Evolutionary conservation across 2,888 invertebrate species (phyloP), one percentile per base, ranked within the genome.

Genomic region (Andricus quercusramuli): DNA sequence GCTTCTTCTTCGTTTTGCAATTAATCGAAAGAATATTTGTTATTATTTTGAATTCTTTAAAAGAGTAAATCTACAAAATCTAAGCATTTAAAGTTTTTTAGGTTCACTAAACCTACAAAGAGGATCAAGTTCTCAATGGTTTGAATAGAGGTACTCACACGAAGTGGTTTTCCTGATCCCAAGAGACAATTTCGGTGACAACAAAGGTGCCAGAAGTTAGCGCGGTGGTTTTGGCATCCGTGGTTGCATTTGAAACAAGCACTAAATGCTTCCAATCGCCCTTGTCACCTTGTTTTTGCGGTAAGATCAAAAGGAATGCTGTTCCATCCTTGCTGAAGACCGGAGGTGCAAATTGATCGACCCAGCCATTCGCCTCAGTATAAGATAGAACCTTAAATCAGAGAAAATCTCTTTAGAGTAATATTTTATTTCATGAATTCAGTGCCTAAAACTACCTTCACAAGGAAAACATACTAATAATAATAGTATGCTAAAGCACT

Each of bases 291-390:
- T 96, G 95, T 78, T 94, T 94, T 87, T 95, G 95, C 17, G 97
- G 97, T 83, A 96, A 91, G 83, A 97, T 95, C n/a, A 97, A 93
- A 77, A 97, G 94, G 88, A 97, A 95, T 66, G 95, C 93, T 13
- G 94, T 94, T 51, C 97, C 97, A 84, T 95, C 94, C 41, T 94
- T 93, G 83, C 95, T 96, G 89, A 96, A 96, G 66, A 95, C 92
- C 1, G 97, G 95, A 0, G 96, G 94, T 47, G 95, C 95, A 89
- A 96, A 96, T 56, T 95, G 93, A 89, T 97, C 97, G n/a, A 97
- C 94, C 97, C 97, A 97, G 20, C 97, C 97, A 3, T 94, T 93
- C 17, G 93, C 86, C 87, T 94, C 93, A 22, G 79, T 80, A 79
- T 92, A 90, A 47, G 84, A 85, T 44, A 91, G 83, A 3, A 88